phyloP scores from a whole-genome alignment of 2,113 vertebrate genomes.

The Myotis brandtii region DNA sequence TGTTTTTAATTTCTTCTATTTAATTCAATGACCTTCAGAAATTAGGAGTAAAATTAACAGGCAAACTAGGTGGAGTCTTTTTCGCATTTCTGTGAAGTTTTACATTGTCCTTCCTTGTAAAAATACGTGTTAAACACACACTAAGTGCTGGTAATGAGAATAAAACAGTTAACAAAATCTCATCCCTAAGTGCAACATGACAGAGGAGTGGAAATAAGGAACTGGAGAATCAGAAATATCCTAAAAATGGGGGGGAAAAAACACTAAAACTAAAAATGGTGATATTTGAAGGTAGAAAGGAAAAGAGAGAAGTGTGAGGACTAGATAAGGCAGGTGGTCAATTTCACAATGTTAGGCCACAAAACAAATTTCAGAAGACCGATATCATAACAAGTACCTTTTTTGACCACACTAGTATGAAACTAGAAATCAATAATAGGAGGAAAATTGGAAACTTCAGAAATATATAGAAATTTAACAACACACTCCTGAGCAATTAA shows the following conservation, averaged over 20 bases:
- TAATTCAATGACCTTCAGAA: background rate
- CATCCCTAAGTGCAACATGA: background rate
- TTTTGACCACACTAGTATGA: background rate
- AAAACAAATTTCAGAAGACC: background rate
- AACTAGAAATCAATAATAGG: background rate
- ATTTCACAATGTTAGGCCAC: background rate
- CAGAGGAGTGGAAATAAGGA: background rate
- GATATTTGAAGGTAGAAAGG: background rate
- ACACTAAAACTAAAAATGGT: background rate
- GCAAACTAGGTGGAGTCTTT: background rate
- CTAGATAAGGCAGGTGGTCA: background rate
- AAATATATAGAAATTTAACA: background rate
- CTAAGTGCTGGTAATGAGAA: background rate
- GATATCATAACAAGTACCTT: background rate
- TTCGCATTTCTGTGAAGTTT: background rate
- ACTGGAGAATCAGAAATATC: background rate
- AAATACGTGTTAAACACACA: background rate
- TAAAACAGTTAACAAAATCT: slow-evolving; percentile 5
- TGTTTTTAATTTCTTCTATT: slow-evolving; percentile 8
- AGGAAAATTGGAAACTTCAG: background rate
- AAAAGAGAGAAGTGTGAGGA: background rate
- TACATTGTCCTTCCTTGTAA: background rate
- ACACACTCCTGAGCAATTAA: background rate
- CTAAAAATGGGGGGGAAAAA: background rate
- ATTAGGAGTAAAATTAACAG: background rate